Conservation (phyloP, 1,140 invertebrate genomes). For the Pseudachorutes palmiensis region DNA sequence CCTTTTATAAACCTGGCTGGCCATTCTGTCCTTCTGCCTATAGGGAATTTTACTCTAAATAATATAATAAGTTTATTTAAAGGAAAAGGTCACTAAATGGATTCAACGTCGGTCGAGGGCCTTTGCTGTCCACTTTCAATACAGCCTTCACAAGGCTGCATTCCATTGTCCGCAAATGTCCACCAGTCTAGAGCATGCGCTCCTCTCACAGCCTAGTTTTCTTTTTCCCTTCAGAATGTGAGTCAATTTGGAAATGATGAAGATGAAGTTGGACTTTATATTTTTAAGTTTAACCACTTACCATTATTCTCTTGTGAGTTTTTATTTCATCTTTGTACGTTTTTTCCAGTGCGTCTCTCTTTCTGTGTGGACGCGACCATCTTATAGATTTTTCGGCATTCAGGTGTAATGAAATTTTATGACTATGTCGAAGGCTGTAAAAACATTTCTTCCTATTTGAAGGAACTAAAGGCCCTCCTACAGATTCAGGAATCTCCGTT, state of each 20-base stretch:
- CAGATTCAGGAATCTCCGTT: conserved; percentile 38
- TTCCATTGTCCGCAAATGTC: too few relatives aligned
- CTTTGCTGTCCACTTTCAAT: too few relatives aligned
- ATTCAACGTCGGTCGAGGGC: too few relatives aligned
- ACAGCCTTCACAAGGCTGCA: too few relatives aligned
- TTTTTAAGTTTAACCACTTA: neutral
- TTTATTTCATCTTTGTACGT: neutral
- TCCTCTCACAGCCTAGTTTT: too few relatives aligned
- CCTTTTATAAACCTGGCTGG: too few relatives aligned
- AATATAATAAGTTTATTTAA: too few relatives aligned
- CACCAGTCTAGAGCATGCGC: too few relatives aligned
- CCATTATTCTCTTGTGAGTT: neutral
- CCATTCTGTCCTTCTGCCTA: too few relatives aligned
- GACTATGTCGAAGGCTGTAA: conserved; percentile 35
- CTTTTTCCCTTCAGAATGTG: too few relatives aligned
- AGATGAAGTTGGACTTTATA: neutral
- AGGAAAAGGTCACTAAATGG: too few relatives aligned
- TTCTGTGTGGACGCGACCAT: neutral
- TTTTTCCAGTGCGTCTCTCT: neutral
- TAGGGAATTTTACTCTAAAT: too few relatives aligned
- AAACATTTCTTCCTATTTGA: conserved; percentile 32
- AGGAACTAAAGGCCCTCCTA: conserved; percentile 34
- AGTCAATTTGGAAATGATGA: conserved; percentile 2
- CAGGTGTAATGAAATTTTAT: conserved; percentile 40
- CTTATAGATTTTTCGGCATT: conserved; percentile 32